phyloP scores from a whole-genome alignment of 2,797 vertebrate species.

The Phrynocephalus vlangalii region DNA sequence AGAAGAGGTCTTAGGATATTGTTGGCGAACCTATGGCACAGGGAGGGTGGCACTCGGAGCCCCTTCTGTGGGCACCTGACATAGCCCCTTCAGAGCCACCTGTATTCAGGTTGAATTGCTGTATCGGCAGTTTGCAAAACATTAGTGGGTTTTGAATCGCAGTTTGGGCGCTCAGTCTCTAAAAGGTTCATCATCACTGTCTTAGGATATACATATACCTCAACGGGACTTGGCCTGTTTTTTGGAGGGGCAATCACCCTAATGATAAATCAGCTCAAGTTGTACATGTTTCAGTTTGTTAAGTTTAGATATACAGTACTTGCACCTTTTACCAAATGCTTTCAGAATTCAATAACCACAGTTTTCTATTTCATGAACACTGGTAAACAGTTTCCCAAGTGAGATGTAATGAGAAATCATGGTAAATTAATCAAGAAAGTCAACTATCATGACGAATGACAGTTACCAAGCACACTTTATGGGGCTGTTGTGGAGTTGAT shows the following conservation, averaged over 20 bases:
- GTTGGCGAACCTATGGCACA: too few species aligned
- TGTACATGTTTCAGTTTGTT: not conserved
- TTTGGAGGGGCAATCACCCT: not conserved
- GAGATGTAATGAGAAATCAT: not conserved
- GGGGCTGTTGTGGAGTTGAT: too few species aligned
- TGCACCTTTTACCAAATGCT: not conserved
- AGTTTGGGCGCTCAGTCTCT: too few species aligned
- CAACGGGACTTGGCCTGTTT: not conserved
- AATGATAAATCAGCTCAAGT: too few species aligned
- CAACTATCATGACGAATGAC: not conserved
- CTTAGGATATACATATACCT: not conserved
- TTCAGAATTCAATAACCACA: not conserved
- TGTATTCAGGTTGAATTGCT: too few species aligned
- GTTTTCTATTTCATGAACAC: not conserved
- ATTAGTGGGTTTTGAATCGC: too few species aligned
- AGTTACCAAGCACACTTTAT: too few species aligned
- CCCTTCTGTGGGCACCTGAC: too few species aligned
- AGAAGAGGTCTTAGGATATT: not conserved
- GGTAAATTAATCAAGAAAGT: not conserved
- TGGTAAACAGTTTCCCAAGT: not conserved
- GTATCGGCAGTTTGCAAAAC: too few species aligned
- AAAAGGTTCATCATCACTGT: too few species aligned
- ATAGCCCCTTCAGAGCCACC: too few species aligned
- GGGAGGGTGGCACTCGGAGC: too few species aligned
- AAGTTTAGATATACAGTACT: not conserved